Base-by-base conservation (phyloP, 2,113 vertebrate genomes). In the Tenebrosternarchus preto region DNA sequence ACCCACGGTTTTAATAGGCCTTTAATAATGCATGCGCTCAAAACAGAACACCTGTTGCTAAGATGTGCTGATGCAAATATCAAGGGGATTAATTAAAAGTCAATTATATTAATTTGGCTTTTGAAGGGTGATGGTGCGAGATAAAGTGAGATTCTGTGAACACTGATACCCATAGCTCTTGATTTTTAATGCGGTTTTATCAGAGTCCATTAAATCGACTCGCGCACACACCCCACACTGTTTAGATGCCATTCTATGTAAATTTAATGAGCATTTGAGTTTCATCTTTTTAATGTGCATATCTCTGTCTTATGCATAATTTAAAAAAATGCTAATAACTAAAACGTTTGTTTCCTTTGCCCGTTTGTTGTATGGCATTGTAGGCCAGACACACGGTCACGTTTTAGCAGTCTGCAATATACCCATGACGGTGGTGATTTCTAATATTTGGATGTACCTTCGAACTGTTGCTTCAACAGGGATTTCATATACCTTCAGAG, bases 71-170 rank as follows among this genome's bases (percentile, higher is more conserved):
- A 92, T 94, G 91, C 93, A 96, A 95, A 95, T 94, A 94, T 92
- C 95, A 94, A 94, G 94, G 94, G 94, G 95, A 96, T 96, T 96
- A 95, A 95, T 95, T 96, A 95, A 95, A 93, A 94, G 94, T 95
- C 94, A 95, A 93, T 96, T 95, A 94, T 93, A 94, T 94, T 93
- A 94, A 93, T 94, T 95, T 94, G 90, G 90, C 85, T 88, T 91
- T 91, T 88, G 86, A 93, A 94, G 92, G 91, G 93, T 93, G 94
- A 96, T 94, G 92, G 88, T 92, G 91, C 84, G 89, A 91, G 92
- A 93, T 92, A 87, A 88, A 80, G 77, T 73, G 56, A 80, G 87
- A 88, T 73, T 86, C 60, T 84, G 73, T 87, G 85, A 87, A 86
- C 81, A 69, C 84, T 86, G 83, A 85, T 66, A 81, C 55, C 50